These are phyloP conservation scores for Danio choprae DNA, from an alignment of 2,797 vertebrate species.

Conservation along the genomic window DNA sequence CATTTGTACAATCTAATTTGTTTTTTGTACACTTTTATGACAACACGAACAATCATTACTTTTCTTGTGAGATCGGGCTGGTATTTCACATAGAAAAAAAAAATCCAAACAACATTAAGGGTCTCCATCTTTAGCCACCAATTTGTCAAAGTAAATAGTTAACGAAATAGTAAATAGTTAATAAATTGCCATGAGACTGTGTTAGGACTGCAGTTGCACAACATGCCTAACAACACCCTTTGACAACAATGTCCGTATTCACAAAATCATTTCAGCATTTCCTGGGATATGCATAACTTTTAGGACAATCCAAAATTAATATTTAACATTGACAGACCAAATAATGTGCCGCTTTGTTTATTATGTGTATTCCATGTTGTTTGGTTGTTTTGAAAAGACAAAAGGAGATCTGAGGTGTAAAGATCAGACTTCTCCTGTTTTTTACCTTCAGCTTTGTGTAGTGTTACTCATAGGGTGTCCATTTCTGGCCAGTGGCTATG, in stretches of 20 bases:
- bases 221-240: background rate
- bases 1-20: too few species aligned
- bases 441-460: conserved; percentile 64
- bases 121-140: background rate
- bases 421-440: conserved; percentile 75
- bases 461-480: conserved; percentile 68
- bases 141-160: background rate
- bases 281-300: background rate
- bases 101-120: too few species aligned
- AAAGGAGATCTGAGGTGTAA: conserved; percentile 57
- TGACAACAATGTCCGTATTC: background rate
- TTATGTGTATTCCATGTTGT: conserved; percentile 37
- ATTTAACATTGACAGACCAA: background rate
- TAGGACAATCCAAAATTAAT: background rate
- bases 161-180: too few species aligned
- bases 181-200: background rate
- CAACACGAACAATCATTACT: too few species aligned
- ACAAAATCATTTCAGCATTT: background rate
- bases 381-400: conserved; percentile 58
- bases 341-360: background rate
- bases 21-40: too few species aligned
- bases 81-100: too few species aligned
- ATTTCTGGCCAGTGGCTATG: conserved; percentile 73
- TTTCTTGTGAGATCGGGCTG: too few species aligned
- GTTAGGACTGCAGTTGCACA: background rate